Evolutionary conservation across 2,797 vertebrate genomes (phyloP), one percentile per base, ranked within the genome.

Genomic region (Echeneis naucrates): DNA sequence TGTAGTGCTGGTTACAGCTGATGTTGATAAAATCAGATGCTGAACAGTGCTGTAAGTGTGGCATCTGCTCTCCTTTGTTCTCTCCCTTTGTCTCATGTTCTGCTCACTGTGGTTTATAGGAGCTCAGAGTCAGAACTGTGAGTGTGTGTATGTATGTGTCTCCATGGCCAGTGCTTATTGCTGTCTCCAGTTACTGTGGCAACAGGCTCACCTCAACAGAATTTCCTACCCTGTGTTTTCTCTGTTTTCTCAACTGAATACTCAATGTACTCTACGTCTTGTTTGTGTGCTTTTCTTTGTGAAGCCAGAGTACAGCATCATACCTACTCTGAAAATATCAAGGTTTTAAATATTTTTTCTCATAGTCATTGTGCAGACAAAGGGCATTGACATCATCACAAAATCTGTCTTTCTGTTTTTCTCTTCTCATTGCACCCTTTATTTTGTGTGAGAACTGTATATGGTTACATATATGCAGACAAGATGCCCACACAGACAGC

Each of bases 121-220:
- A 68, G 68, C 63, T 33, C 12, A 73, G n/a, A 73, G n/a, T n/a
- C n/a, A n/a, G n/a, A n/a, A n/a, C n/a, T 71, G 53, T 66, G 70
- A 48, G 71, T 69, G 60, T 67, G 51, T 47, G 64, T 69, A 57
- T 57, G 54, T 45, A 54, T 62, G 72, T 60, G 24, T 69, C 16
- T 45, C 24, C 45, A 52, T 64, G 57, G 30, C 77, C 68, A 65
- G 4, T 73, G 50, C 78, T 81, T 76, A 55, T 72, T 89, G 69
- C 84, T 80, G 76, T 69, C 75, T 86, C 55, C 13, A 33, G 90
- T 93, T 88, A 73, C 92, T 81, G 91, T 92, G 80, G 91, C 85
- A 93, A 93, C 92, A 88, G 86, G 88, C 84, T 77, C 56, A 72
- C 42, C 64, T 77, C 56, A 72, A 38, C 64, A 87, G 77, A 78